Evolutionary conservation across 2,888 invertebrate genomes (phyloP), one percentile per base, ranked within the genome.

Genomic region (Tachina fera): DNA sequence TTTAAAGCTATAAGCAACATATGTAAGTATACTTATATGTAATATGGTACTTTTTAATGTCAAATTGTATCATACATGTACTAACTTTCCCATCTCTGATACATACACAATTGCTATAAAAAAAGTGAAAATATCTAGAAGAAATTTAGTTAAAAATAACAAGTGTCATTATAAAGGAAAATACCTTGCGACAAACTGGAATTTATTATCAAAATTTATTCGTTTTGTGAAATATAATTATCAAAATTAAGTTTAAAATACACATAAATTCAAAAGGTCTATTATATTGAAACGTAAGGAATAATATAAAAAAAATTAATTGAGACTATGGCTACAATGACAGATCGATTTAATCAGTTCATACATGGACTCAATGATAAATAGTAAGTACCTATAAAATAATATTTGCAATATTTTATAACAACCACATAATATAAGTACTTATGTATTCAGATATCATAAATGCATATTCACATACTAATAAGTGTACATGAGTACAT

Each of bases 311-410:
- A 63, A 39, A 31, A 43, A 63, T 9, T 56, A 13, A 19, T 22
- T 49, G 4, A 41, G 16, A 53, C 5, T 22, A 81, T 81, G 81
- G 81, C 68, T 39, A 53, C 81, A 11, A 61, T 75, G 75, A 53
- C 75, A 13, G 61, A 90, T 71, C 89, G 90, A 83, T 90, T 91
- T 81, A 89, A 91, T 82, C 89, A 89, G 65, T 92, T 93, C 86
- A 79, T 90, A 19, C 85, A 89, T 68, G 91, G 91, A 68, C 82
- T 92, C 9, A 88, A 90, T 83, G 89, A 91, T 47, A 91, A 92
- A 87, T 92, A 92, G 92, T 92, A 83, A 92, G 92, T 91, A 88
- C 11, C 5, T 6, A 67, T 13, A 78, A 49, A 43, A 77, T 43
- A 31, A 22, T 31, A 51, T 51, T 31, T 43, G 43, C 5, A 41